Evolutionary conservation across 37 sponge, comb jelly and placozoan genomes (phyloP), one percentile per base, ranked within the genome.

Genomic region (Ephydatia muelleri): DNA sequence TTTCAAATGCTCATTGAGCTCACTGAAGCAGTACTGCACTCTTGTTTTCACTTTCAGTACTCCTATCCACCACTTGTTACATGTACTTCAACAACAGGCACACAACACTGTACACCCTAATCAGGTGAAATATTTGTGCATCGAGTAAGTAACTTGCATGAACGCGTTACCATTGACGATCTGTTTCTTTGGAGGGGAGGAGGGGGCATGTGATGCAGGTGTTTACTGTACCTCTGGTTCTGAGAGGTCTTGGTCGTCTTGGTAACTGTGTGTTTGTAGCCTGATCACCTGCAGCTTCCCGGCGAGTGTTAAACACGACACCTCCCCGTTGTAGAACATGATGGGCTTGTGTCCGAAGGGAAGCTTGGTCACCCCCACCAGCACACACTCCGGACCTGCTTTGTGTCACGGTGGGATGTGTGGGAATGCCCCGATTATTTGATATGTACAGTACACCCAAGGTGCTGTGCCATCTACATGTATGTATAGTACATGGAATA

Each of bases 291-390:
- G 36, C 4, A 93, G 47, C 84, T 87, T 93, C 36, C 99, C 99
- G 64, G 89, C 92, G 22, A 88, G 83, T 0, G 91, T 96, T 85
- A 88, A 92, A 79, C 99, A 96, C 23, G 92, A 91, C 43, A 98
- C 86, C 65, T 98, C 99, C 38, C 99, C 99, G 73, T 82, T 86
- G 86, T 92, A 88, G 75, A 98, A 80, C 83, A 92, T 78, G 73
- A 98, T 84, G n/a, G 99, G 99, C 3, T 80, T 30, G 57, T 96
- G 88, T 16, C 95, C 97, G 87, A 86, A 96, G 9, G 95, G 97
- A 39, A 96, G 76, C 88, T 93, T 92, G 2, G 97, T 98, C 49
- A 76, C 74, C 1, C 93, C 99, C 26, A 88, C 82, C 43, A 80
- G 70, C 34, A 83, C 78, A 68, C 95, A 94, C 37, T 47, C 32